phyloP scores from a whole-genome alignment of 1,140 invertebrate species.

The Augochlora pura region DNA sequence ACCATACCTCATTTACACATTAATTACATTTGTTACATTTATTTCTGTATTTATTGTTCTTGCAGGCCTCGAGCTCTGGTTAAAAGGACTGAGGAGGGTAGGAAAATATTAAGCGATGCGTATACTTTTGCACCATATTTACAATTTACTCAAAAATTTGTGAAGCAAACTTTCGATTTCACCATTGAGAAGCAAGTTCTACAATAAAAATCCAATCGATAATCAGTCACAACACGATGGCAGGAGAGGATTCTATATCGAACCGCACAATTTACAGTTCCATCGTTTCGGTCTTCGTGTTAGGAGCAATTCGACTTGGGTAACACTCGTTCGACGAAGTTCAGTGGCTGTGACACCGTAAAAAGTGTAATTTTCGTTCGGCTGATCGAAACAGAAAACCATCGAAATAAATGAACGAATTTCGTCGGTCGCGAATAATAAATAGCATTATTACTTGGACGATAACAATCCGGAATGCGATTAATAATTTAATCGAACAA shows the following conservation, averaged over 20 bases:
- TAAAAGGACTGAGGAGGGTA: no score
- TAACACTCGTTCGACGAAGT: not conserved
- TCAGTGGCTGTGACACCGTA: not conserved
- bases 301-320: no score
- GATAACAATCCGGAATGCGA: not conserved
- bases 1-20: no score
- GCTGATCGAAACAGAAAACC: not conserved
- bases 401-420: not conserved
- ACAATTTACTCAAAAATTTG: not conserved
- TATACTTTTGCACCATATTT: no score
- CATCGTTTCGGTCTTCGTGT: no score
- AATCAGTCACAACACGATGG: not conserved
- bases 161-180: not conserved
- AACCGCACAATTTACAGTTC: not conserved
- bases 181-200: not conserved
- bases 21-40: no score
- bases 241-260: no score
- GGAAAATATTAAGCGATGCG: no score
- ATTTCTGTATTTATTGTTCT: no score
- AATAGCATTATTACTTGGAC: conserved; percentile 4
- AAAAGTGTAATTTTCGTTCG: conserved; percentile 15
- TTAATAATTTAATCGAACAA: conserved; percentile 21
- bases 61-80: no score
- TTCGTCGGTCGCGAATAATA: not conserved
- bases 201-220: conserved; percentile 9